These are phyloP conservation scores for Sisyra nigra DNA, from an alignment of 2,888 invertebrate species.

Conservation along the genomic window DNA sequence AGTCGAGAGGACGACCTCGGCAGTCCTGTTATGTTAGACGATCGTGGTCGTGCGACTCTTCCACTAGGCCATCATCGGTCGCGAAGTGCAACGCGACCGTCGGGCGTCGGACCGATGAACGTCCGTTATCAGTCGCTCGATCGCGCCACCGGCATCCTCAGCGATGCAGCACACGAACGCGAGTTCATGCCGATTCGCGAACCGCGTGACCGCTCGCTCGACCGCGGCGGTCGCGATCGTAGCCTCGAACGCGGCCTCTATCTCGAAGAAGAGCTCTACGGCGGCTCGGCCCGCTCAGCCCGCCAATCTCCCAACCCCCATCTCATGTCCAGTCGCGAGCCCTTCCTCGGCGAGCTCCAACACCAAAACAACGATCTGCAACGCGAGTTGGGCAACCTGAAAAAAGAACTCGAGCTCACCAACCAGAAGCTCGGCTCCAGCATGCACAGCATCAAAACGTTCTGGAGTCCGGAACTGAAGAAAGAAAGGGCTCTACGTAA, in stretches of 20 bases:
- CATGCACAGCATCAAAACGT: conserved; percentile 99
- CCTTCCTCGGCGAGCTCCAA: conserved; percentile 74
- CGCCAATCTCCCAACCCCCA: conserved; percentile 55
- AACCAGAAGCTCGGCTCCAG: conserved; percentile 96
- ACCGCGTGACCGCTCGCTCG: conserved; percentile 49
- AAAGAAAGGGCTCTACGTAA: conserved; percentile 92
- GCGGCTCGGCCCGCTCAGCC: conserved; percentile 36
- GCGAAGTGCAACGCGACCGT: conserved; percentile 64
- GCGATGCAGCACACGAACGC: conserved; percentile 61
- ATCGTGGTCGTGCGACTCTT: conserved; percentile 41
- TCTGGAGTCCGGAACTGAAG: conserved; percentile 99
- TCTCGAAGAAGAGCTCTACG: conserved; percentile 53
- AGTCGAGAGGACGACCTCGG: conserved; percentile 68
- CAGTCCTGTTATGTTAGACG: conserved; percentile 74
- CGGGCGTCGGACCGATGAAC: conserved; percentile 38
- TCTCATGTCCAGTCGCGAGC: conserved; percentile 33
- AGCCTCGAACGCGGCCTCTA: conserved; percentile 52
- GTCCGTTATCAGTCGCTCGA: conserved; percentile 38
- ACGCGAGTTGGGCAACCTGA: conserved; percentile 76
- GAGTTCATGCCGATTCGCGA: conserved; percentile 77
- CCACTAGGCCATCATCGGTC: conserved; percentile 58
- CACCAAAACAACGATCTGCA: conserved; percentile 91
- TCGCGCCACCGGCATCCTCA: conserved; percentile 27
- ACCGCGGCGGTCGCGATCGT: conserved; percentile 41
- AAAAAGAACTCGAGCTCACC: conserved; percentile 87